Percentiles rank a stretch among this genome's conserved stretches.
These are phyloP conservation scores for Ochlodes sylvanus DNA, from an alignment of 2,888 invertebrate species.

Conservation along the genomic window DNA sequence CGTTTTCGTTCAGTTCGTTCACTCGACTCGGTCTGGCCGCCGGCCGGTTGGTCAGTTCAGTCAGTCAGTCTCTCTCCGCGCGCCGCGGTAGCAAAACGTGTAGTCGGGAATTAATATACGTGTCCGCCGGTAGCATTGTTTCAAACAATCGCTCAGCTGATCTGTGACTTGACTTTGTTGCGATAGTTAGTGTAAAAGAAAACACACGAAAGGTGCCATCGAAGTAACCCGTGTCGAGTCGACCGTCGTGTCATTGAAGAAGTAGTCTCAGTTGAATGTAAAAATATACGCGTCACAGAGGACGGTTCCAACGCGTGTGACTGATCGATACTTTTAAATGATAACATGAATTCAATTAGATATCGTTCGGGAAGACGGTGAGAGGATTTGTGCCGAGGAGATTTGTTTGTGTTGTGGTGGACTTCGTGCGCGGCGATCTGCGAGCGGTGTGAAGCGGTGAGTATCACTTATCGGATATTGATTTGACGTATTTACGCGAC, in stretches of 20 bases:
- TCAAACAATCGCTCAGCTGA: slow-evolving; percentile 80
- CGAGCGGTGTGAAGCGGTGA: slow-evolving; percentile 58
- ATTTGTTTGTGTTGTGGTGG: slow-evolving; percentile 52
- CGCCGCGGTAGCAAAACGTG: slow-evolving; percentile 52
- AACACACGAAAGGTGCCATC: slow-evolving; percentile 1
- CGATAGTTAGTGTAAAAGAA: slow-evolving; percentile 39
- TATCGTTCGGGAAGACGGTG: slow-evolving; percentile 74
- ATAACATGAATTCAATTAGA: slow-evolving; percentile 83
- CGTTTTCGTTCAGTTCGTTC: too few species aligned
- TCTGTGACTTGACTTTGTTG: slow-evolving; percentile 65
- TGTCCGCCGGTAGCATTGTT: slow-evolving; percentile 74
- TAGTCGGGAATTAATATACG: slow-evolving; percentile 50
- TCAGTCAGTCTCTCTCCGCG: slow-evolving; percentile 70
- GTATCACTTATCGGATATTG: slow-evolving; percentile 75
- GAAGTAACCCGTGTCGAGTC: slow-evolving; percentile 9
- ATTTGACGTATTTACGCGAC: slow-evolving; percentile 69
- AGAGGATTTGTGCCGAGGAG: slow-evolving; percentile 58
- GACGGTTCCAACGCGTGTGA: slow-evolving; percentile 75
- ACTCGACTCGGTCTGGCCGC: slow-evolving; percentile 52
- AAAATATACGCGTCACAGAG: slow-evolving; percentile 81
- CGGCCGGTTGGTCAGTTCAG: slow-evolving; percentile 58
- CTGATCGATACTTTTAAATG: slow-evolving; percentile 84
- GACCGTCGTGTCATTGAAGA: slow-evolving; percentile 54
- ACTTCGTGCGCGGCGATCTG: slow-evolving; percentile 46
- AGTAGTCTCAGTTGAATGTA: slow-evolving; percentile 75